A percentile compares a stretch with the other conserved stretches of the same genome.
Conservation (phyloP, 2,888 invertebrate species). For the Dryobotodes eremita region DNA sequence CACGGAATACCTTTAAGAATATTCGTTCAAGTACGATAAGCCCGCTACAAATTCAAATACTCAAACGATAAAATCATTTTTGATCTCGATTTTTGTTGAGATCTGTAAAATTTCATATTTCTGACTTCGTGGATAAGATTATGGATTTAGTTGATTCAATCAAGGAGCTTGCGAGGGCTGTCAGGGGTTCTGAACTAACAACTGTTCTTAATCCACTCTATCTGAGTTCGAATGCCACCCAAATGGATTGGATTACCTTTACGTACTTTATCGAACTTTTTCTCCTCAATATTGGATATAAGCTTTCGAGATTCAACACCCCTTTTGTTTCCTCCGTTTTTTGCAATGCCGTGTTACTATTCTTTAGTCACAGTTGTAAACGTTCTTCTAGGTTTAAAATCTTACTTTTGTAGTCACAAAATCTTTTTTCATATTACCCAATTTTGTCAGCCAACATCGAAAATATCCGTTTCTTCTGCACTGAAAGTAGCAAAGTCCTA, state of each 20-base stretch:
- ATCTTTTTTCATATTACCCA: neutral
- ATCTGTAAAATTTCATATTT: conserved; percentile 80
- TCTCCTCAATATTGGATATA: conserved; percentile 69
- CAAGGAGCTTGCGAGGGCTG: conserved; percentile 62
- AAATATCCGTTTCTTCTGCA: neutral
- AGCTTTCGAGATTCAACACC: conserved; percentile 60
- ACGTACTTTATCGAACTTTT: conserved; percentile 68
- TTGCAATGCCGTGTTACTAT: conserved; percentile 17
- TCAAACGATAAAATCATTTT: conserved; percentile 82
- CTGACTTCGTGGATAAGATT: conserved; percentile 69
- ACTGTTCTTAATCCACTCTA: conserved; percentile 71
- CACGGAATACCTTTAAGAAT: conserved; percentile 78
- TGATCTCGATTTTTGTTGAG: conserved; percentile 79
- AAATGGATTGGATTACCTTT: conserved; percentile 74
- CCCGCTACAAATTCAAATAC: conserved; percentile 84
- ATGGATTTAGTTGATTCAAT: conserved; percentile 75
- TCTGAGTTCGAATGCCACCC: conserved; percentile 69
- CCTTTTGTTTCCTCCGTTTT: conserved; percentile 52
- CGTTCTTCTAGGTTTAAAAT: neutral
- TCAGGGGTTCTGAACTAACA: conserved; percentile 72
- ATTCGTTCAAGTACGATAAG: conserved; percentile 80
- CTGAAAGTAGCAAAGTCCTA: neutral
- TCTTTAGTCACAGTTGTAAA: neutral
- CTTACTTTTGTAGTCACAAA: neutral
- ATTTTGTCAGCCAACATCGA: neutral